Evolutionary conservation across 2,797 vertebrate genomes (phyloP).

Genomic region (Pseudopleuronectes americanus): DNA sequence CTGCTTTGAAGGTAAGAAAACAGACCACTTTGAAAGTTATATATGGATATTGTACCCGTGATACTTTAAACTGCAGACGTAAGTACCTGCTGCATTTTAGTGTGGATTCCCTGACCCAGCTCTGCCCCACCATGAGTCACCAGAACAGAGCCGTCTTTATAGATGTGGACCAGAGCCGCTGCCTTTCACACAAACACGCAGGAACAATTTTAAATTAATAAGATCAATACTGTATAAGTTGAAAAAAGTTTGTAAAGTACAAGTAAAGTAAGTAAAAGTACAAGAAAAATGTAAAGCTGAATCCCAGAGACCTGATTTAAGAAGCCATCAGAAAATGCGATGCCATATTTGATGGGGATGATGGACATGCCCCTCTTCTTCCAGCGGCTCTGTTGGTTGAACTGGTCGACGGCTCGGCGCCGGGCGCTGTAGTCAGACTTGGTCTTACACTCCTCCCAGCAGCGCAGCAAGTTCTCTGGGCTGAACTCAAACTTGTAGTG

Average conservation of each 20-base stretch:
- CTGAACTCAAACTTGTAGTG: slow-evolving; percentile 87
- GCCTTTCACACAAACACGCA: slow-evolving; percentile 69
- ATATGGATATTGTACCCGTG: too few relatives aligned
- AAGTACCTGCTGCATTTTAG: slow-evolving; percentile 89
- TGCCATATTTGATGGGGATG: slow-evolving; percentile 89
- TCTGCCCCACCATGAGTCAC: slow-evolving; percentile 86
- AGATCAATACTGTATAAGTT: too few relatives aligned
- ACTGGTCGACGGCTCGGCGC: slow-evolving; percentile 68
- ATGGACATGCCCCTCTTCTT: slow-evolving; percentile 90
- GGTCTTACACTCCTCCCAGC: slow-evolving; percentile 88
- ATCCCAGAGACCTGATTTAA: slow-evolving; percentile 86
- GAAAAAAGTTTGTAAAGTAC: too few relatives aligned
- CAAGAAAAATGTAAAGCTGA: neutral
- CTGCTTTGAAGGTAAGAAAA: neutral
- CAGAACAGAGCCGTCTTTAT: slow-evolving; percentile 88
- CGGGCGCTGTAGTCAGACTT: slow-evolving; percentile 77
- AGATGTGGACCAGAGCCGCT: slow-evolving; percentile 88
- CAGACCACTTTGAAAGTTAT: too few relatives aligned
- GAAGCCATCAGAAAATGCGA: slow-evolving; percentile 80
- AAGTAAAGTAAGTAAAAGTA: too few relatives aligned
- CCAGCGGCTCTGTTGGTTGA: slow-evolving; percentile 89
- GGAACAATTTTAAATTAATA: neutral
- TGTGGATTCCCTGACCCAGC: slow-evolving; percentile 90
- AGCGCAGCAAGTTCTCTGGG: slow-evolving; percentile 83
- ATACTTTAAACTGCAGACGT: too few relatives aligned